Percentiles rank a stretch among this genome's conserved stretches.
These are phyloP conservation scores for Mesorhabditis sp. DNA, from an alignment of 2,888 invertebrate genomes.

Conservation along the genomic window DNA sequence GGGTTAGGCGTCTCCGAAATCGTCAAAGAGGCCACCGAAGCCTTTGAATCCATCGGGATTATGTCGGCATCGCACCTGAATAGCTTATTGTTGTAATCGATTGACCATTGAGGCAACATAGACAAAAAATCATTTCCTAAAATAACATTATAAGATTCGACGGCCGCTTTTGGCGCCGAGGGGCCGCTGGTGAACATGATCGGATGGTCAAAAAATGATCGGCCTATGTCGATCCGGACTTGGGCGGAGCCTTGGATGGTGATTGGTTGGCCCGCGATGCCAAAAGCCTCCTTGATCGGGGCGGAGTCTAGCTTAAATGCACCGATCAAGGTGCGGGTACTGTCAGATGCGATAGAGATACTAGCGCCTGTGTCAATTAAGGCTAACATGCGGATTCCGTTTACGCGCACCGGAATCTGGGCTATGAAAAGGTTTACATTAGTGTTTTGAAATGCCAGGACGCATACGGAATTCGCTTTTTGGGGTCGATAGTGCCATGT, in stretches of 20 bases:
- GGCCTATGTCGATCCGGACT: conserved; percentile 11
- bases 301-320: not conserved
- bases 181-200: not conserved
- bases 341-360: conserved; percentile 5
- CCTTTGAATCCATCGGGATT: conserved; percentile 6
- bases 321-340: not conserved
- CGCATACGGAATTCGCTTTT: too few relatives aligned
- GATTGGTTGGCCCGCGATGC: conserved; percentile 10
- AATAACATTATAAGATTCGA: conserved; percentile 13
- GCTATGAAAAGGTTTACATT: conserved; percentile 8
- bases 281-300: not conserved
- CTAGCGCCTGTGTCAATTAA: conserved; percentile 15
- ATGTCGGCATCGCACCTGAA: conserved; percentile 10
- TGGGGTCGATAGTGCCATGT: too few relatives aligned
- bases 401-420: conserved; percentile 10
- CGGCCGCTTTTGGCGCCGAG: not conserved
- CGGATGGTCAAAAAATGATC: not conserved
- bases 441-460: too few relatives aligned
- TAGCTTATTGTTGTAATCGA: conserved; percentile 9
- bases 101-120: conserved; percentile 8
- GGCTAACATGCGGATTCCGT: conserved; percentile 11
- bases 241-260: conserved; percentile 9
- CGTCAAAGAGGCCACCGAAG: not conserved
- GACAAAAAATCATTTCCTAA: conserved; percentile 14
- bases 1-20: not conserved